These are phyloP conservation scores for Drosophila elegans DNA, from an alignment of 1,140 invertebrate species.

Conservation along the genomic window DNA sequence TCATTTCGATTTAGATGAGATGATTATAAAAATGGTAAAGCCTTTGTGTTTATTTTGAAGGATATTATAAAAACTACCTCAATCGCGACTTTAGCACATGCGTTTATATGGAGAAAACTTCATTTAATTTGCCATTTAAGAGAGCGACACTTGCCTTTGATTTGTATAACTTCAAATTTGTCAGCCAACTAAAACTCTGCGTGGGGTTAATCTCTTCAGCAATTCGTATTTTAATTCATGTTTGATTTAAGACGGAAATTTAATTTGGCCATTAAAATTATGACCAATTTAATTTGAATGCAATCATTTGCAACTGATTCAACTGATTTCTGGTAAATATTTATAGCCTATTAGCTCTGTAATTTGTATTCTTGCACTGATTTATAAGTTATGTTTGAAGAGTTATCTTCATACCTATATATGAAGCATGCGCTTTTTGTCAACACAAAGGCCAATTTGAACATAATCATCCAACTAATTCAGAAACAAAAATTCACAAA, in stretches of 20 bases:
- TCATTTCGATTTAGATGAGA: constrained; percentile 85
- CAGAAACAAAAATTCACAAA: constrained; percentile 80
- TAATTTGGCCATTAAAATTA: constrained; percentile 52
- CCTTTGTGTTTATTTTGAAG: constrained; percentile 80
- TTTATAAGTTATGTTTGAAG: constrained; percentile 39
- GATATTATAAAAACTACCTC: constrained; percentile 60
- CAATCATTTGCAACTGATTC: constrained; percentile 51
- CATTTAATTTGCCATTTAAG: constrained; percentile 58
- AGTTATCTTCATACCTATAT: constrained; percentile 38
- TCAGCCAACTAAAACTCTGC: constrained; percentile 79
- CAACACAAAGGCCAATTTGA: constrained; percentile 85
- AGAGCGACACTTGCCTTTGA: constrained; percentile 46
- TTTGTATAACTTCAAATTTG: constrained; percentile 44
- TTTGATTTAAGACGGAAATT: constrained; percentile 38
- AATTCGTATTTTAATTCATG: constrained; percentile 26
- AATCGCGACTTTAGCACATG: constrained; percentile 42
- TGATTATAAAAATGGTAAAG: constrained; percentile 85
- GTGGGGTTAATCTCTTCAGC: constrained; percentile 78
- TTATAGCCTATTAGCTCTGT: constrained; percentile 35
- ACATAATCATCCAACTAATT: constrained; percentile 85
- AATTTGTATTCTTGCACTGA: constrained; percentile 56
- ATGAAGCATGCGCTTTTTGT: constrained; percentile 84
- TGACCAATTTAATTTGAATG: constrained; percentile 33
- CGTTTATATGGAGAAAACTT: constrained; percentile 37
- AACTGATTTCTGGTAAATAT: constrained; percentile 81